Evolutionary conservation across 2,888 invertebrate genomes (phyloP), one percentile per base, ranked within the genome.

Genomic region (Volucella inflata): DNA sequence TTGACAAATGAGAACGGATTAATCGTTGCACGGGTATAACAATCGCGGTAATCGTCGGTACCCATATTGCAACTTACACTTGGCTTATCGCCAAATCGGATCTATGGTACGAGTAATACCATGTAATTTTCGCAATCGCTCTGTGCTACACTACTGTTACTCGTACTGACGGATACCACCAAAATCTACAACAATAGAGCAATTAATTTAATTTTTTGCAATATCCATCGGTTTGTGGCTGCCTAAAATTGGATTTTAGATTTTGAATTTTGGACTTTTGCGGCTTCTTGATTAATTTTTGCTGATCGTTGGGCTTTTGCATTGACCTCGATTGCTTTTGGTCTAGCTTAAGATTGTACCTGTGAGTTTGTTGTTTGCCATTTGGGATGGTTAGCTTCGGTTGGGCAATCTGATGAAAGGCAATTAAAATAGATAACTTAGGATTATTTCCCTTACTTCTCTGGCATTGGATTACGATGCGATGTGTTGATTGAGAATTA

Each of bases 1-100:
- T 78, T 83, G 78, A 83, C 78, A 83, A 83, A 83, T 83, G 74
- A 83, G 83, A 83, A 78, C 74, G 74, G 79, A 83, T 78, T 78
- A 68, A 83, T 74, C 78, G 74, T n/a, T 62, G 46, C 72, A 44
- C 64, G 64, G 78, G 72, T 57, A 30, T 30, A 83, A 67, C 67
- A 78, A 55, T 62, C 67, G 42, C 44, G 17, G 42, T 42, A 68
- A 72, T 82, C 48, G 55, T n/a, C 38, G 16, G 57, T 40, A 57
- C 53, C 48, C 40, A 71, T 53, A 76, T 59, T 71, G 72, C 82
- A 72, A 55, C 53, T 46, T 50, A n/a, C 17, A 14, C 38, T 48
- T 38, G 53, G 30, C 64, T 68, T 59, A 68, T 46, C 72, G 68
- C 40, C 36, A 83, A 74, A 68, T 83, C 72, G 21, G 46, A 83